Conservation (phyloP, 2,113 vertebrate genomes). For the Carlito syrichta region DNA sequence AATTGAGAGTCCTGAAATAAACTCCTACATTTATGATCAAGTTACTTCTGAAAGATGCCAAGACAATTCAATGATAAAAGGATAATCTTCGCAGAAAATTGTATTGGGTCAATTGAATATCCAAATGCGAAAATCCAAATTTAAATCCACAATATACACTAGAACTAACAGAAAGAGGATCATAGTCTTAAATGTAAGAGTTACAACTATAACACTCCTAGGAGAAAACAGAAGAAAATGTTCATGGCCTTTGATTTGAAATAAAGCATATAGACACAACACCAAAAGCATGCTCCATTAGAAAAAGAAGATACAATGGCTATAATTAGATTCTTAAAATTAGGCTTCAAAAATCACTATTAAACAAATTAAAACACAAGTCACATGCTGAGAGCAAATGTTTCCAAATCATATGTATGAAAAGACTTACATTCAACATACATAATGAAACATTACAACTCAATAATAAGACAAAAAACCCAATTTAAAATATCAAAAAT, state of each 20-base stretch:
- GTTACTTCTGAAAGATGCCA: constrained; percentile 6
- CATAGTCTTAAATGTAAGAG: neutral
- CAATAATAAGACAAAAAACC: neutral
- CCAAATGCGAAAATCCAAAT: neutral
- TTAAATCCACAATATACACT: constrained; percentile 2
- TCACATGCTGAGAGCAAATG: neutral
- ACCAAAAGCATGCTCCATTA: neutral
- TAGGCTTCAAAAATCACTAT: neutral
- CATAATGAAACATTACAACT: neutral
- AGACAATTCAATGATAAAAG: neutral
- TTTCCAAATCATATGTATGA: neutral
- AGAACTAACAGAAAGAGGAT: neutral
- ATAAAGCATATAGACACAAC: neutral
- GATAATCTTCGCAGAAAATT: constrained; percentile 10
- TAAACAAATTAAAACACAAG: constrained; percentile 3
- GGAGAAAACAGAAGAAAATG: neutral
- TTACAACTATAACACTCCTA: neutral
- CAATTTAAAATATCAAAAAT: neutral
- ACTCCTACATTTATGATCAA: neutral
- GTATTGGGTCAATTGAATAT: neutral
- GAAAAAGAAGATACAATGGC: neutral
- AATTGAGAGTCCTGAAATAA: constrained; percentile 14
- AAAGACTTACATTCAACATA: neutral
- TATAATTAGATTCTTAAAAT: neutral
- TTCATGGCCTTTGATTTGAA: neutral